Evolutionary conservation across 1,140 invertebrate genomes (phyloP).

Genomic region (Sycobia sp.): DNA sequence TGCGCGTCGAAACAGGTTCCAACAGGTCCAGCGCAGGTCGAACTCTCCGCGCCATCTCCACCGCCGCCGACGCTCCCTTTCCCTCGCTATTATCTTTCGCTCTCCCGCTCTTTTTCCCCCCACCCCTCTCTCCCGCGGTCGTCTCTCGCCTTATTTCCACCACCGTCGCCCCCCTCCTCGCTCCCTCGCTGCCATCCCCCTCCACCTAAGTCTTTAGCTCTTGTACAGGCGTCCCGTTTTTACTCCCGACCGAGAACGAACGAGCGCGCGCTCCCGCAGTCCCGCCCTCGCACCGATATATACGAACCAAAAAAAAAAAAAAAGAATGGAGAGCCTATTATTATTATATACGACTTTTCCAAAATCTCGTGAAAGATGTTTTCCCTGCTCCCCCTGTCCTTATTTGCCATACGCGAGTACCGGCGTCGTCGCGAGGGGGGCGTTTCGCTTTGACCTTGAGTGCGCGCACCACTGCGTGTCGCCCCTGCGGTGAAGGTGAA

Average conservation of each 20-base stretch:
- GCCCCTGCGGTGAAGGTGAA: no score
- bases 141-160: background rate
- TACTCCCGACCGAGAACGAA: background rate
- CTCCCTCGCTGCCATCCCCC: background rate
- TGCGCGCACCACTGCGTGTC: background rate
- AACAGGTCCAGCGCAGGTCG: constrained; percentile 32
- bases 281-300: background rate
- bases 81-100: constrained; percentile 13
- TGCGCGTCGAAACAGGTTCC: constrained; percentile 35
- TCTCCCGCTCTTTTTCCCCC: constrained; percentile 20
- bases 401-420: background rate
- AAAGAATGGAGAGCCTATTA: no score
- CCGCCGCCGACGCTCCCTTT: constrained; percentile 2
- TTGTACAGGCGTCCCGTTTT: no score
- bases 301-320: background rate
- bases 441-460: constrained; percentile 18
- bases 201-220: background rate
- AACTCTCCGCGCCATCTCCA: no score
- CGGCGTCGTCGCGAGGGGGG: background rate
- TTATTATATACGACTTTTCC: constrained; percentile 21
- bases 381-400: background rate
- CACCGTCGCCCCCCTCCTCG: background rate
- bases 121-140: background rate
- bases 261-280: background rate
- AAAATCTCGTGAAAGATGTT: constrained; percentile 21